These are phyloP conservation scores for Sinodicranocentrus sp. DNA, from an alignment of 2,888 invertebrate species.

Conservation along the genomic window DNA sequence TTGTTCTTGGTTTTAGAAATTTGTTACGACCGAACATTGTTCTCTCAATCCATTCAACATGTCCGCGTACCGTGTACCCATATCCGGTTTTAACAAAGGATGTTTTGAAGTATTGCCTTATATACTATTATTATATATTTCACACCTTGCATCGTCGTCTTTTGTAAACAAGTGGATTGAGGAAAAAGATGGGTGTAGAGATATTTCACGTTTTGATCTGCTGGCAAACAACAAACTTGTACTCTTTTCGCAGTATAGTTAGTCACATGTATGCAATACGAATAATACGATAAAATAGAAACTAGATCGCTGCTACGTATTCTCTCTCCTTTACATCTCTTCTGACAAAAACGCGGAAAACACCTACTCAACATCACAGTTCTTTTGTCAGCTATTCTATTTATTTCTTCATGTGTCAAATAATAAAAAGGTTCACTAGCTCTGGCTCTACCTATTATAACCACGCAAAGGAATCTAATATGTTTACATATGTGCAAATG, in stretches of 20 bases:
- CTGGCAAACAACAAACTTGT: constrained; percentile 5
- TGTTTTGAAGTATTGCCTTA: constrained; percentile 21
- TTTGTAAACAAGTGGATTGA: neutral
- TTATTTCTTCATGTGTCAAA: constrained; percentile 24
- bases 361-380: constrained; percentile 23
- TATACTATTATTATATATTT: constrained; percentile 32
- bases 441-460: too few species aligned
- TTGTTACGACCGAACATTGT: constrained; percentile 24
- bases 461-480: too few species aligned
- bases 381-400: constrained; percentile 16
- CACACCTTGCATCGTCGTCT: constrained; percentile 11
- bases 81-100: constrained; percentile 37
- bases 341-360: constrained; percentile 33
- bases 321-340: constrained; percentile 6
- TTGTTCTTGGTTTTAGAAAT: constrained; percentile 7
- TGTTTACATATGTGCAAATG: neutral
- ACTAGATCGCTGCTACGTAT: constrained; percentile 9
- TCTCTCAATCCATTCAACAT: neutral
- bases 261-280: too few species aligned
- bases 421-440: neutral
- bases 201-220: neutral
- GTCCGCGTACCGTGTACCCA: neutral
- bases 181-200: neutral
- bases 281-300: constrained; percentile 29
- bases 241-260: neutral